Conservation (phyloP, 2,113 vertebrate species). For the Beaufortia kweichowensis region DNA sequence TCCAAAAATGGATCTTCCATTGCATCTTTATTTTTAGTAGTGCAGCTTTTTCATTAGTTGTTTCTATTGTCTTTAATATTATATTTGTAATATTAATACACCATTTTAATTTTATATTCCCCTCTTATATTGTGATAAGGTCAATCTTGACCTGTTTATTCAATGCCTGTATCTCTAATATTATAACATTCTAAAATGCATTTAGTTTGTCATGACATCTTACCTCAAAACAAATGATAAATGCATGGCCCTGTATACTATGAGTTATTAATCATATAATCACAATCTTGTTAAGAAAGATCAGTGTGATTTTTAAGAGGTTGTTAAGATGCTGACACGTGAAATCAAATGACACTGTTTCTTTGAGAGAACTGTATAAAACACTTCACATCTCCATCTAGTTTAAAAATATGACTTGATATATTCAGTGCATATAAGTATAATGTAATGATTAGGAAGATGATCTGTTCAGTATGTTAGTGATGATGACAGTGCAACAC, state of each 20-base stretch:
- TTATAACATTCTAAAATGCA: background rate
- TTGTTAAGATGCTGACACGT: background rate
- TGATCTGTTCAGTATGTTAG: no score
- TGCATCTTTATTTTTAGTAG: no score
- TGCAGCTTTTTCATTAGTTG: no score
- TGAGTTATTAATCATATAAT: no score
- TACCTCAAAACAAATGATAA: background rate
- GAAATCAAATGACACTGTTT: no score
- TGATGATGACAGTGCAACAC: constrained; percentile 32
- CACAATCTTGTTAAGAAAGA: background rate
- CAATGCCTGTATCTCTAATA: background rate
- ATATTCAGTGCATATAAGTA: no score
- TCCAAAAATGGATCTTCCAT: no score
- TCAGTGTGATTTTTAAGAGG: background rate
- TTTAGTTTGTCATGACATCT: background rate
- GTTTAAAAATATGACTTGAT: background rate
- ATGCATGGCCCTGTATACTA: background rate
- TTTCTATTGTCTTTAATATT: no score
- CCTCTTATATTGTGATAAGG: background rate
- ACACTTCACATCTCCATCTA: background rate
- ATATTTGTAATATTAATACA: no score
- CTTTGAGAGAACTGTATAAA: background rate
- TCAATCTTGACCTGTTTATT: constrained; percentile 13
- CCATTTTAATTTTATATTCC: no score
- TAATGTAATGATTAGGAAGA: no score